phyloP scores from a whole-genome alignment of 2,888 invertebrate species.

The Lissonota sp. region DNA sequence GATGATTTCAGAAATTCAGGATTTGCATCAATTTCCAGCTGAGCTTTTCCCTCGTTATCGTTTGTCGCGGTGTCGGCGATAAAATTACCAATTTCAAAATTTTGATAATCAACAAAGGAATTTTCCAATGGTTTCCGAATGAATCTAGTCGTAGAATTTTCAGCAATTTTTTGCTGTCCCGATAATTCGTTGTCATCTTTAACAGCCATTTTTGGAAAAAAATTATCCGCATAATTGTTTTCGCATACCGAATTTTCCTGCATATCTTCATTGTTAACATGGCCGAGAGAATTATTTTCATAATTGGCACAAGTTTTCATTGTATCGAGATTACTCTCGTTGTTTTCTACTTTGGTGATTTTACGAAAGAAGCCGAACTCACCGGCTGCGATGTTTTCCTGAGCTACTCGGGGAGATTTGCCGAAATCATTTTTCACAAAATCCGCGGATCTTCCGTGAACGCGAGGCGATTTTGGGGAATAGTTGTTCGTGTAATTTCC shows the following conservation, averaged over 20 bases:
- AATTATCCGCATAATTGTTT: not conserved
- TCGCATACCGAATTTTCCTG: not conserved
- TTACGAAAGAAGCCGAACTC: not conserved
- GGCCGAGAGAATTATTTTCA: not conserved
- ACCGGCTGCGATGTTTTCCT: constrained; percentile 5
- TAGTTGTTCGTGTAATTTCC: constrained; percentile 53
- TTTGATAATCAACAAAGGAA: too few species aligned
- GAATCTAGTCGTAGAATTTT: not conserved
- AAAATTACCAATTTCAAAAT: too few species aligned
- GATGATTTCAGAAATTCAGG: too few species aligned
- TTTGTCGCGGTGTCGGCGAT: too few species aligned
- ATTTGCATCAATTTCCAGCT: too few species aligned
- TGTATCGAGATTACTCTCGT: not conserved
- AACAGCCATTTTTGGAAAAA: not conserved
- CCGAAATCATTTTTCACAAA: constrained; percentile 12
- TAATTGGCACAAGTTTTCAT: not conserved
- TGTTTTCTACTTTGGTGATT: not conserved
- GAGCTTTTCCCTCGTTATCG: too few species aligned
- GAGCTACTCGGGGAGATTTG: constrained; percentile 17
- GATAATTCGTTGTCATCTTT: not conserved
- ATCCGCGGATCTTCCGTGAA: constrained; percentile 44
- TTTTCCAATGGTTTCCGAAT: not conserved
- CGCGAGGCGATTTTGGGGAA: constrained; percentile 53
- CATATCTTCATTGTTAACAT: not conserved
- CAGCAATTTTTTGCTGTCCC: not conserved